These are phyloP conservation scores for Bombus turneri DNA, from an alignment of 1,140 invertebrate species.

Conservation along the genomic window DNA sequence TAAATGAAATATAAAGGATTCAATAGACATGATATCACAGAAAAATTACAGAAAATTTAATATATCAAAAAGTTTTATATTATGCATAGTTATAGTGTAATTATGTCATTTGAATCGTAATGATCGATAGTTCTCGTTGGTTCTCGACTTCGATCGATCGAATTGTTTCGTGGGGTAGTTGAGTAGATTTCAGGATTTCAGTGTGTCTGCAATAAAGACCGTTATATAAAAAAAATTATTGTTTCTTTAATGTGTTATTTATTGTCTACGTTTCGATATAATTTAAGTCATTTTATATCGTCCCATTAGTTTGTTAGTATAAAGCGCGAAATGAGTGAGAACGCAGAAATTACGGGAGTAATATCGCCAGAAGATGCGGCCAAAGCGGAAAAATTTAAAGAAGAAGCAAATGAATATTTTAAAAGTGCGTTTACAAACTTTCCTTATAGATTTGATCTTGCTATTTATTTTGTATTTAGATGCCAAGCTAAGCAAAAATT, in stretches of 20 bases:
- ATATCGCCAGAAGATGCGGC: constrained; percentile 78
- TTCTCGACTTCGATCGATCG: constrained; percentile 43
- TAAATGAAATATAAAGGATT: background rate
- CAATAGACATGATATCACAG: background rate
- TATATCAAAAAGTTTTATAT: background rate
- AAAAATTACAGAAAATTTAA: background rate
- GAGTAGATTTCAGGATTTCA: constrained; percentile 37
- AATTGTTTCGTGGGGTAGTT: constrained; percentile 40
- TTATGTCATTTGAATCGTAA: constrained; percentile 23
- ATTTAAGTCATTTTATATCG: constrained; percentile 53
- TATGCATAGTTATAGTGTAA: background rate
- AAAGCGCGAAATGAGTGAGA: constrained; percentile 69
- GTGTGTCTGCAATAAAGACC: constrained; percentile 48
- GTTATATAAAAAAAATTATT: constrained; percentile 52
- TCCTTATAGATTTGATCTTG: background rate
- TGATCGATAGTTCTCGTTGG: constrained; percentile 51
- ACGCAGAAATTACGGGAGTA: constrained; percentile 62
- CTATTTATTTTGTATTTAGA: background rate
- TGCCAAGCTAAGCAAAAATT: background rate
- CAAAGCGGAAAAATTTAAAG: constrained; percentile 90
- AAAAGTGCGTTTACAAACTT: constrained; percentile 86
- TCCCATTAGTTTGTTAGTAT: constrained; percentile 34
- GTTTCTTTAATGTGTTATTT: constrained; percentile 69
- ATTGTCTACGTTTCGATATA: constrained; percentile 59
- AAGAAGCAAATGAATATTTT: constrained; percentile 92